These are phyloP conservation scores for Subacronicta megacephala DNA, from an alignment of 2,888 invertebrate species.

Conservation along the genomic window DNA sequence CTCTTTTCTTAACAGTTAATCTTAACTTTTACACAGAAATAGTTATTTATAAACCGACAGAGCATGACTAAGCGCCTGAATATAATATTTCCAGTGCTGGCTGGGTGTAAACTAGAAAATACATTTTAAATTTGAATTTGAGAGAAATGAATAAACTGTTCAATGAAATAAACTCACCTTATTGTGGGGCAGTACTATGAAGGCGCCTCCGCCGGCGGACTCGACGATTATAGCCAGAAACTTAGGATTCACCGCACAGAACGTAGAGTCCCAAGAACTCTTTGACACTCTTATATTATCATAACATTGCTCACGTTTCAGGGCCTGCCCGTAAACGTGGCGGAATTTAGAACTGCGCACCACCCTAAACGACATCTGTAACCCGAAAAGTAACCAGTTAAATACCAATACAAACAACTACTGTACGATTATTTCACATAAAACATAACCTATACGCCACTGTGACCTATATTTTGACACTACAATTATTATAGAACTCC, in stretches of 20 bases:
- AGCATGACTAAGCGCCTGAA: constrained; percentile 54
- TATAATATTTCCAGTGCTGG: constrained; percentile 47
- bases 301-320: constrained; percentile 98
- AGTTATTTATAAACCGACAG: constrained; percentile 55
- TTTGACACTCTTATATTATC: constrained; percentile 99
- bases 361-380: constrained; percentile 98
- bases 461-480: constrained; percentile 88
- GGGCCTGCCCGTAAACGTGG: constrained; percentile 97
- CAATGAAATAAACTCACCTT: constrained; percentile 91
- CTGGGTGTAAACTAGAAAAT: constrained; percentile 25
- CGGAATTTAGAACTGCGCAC: constrained; percentile 99
- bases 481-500: constrained; percentile 67
- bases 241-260: constrained; percentile 99
- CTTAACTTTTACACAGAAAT: constrained; percentile 16
- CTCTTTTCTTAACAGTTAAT: constrained; percentile 5
- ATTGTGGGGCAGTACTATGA: constrained; percentile 97
- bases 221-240: constrained; percentile 99
- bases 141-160: constrained; percentile 43
- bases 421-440: constrained; percentile 75
- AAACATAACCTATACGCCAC: constrained; percentile 86
- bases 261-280: constrained; percentile 99
- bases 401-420: constrained; percentile 78
- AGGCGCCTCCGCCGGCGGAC: constrained; percentile 98
- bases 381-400: constrained; percentile 78
- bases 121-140: constrained; percentile 34